Conservation (phyloP, 2,113 vertebrate species). For the Syngnathus typhle region DNA sequence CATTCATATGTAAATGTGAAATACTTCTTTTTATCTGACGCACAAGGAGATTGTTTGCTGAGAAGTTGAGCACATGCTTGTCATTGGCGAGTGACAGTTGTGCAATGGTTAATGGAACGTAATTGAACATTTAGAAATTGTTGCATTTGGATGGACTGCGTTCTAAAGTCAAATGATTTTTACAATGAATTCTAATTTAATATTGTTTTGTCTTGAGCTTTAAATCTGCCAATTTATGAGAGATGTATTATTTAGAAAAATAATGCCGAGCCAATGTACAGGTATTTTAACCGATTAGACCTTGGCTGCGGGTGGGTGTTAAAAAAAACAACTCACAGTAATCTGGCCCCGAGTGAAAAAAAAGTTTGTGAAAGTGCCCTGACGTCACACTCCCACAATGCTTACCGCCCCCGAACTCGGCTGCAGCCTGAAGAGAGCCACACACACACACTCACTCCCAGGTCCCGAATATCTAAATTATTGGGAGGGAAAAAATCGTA, state of each 20-base stretch:
- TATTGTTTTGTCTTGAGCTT: not conserved
- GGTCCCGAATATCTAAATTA: conserved; percentile 70
- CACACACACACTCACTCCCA: conserved; percentile 66
- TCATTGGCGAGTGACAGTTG: not conserved
- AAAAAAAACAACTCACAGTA: conserved; percentile 16
- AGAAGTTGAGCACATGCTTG: not conserved
- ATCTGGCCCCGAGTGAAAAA: conserved; percentile 21
- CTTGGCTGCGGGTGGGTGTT: conserved; percentile 8
- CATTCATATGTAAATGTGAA: not conserved
- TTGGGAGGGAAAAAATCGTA: conserved; percentile 31
- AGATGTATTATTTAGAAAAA: not conserved
- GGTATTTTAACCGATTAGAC: conserved; percentile 11
- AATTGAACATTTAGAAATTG: not conserved
- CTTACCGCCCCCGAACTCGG: conserved; percentile 76
- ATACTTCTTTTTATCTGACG: not conserved
- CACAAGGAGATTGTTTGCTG: not conserved
- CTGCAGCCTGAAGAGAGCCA: conserved; percentile 73
- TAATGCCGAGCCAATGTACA: conserved; percentile 1
- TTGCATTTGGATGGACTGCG: not conserved
- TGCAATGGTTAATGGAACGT: not conserved
- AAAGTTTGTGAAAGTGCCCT: conserved; percentile 75
- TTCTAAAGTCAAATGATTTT: not conserved
- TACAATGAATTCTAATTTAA: not conserved
- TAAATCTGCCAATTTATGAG: not conserved
- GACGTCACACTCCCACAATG: conserved; percentile 82